Conservation (phyloP, 2,113 vertebrate genomes). For the Synodontis membranacea region DNA sequence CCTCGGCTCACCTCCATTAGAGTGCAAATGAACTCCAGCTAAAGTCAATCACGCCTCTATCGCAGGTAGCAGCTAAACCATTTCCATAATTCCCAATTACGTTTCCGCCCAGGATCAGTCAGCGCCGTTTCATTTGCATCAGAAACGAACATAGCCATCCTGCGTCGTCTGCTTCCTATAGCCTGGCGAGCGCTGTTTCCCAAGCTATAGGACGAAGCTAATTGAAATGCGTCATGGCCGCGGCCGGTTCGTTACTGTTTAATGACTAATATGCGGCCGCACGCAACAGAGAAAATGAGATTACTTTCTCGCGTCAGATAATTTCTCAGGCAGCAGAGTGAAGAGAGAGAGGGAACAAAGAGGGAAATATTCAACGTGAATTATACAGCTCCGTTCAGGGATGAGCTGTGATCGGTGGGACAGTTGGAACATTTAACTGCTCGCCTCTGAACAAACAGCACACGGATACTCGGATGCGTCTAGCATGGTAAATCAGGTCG, state of each 20-base stretch:
- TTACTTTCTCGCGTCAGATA: constrained; percentile 47
- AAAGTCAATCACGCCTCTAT: constrained; percentile 39
- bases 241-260: constrained; percentile 66
- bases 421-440: background rate
- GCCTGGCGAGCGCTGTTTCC: background rate
- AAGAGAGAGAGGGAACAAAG: constrained; percentile 8
- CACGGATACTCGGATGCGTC: background rate
- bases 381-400: background rate
- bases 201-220: constrained; percentile 37
- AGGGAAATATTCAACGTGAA: background rate
- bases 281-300: constrained; percentile 63
- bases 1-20: constrained; percentile 32
- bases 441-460: background rate
- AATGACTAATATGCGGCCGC: constrained; percentile 63
- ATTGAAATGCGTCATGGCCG: constrained; percentile 59
- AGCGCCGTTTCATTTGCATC: constrained; percentile 27
- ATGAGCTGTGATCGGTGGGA: background rate
- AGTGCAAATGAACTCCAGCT: constrained; percentile 41
- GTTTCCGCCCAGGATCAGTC: constrained; percentile 23
- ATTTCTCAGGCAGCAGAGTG: constrained; percentile 13
- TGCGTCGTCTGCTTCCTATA: constrained; percentile 42
- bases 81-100: constrained; percentile 45
- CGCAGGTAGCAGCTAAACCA: constrained; percentile 35
- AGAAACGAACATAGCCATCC: constrained; percentile 34
- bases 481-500: background rate